These are phyloP conservation scores for Trichonephila clavata DNA, from an alignment of 1,140 invertebrate genomes.

Conservation along the genomic window DNA sequence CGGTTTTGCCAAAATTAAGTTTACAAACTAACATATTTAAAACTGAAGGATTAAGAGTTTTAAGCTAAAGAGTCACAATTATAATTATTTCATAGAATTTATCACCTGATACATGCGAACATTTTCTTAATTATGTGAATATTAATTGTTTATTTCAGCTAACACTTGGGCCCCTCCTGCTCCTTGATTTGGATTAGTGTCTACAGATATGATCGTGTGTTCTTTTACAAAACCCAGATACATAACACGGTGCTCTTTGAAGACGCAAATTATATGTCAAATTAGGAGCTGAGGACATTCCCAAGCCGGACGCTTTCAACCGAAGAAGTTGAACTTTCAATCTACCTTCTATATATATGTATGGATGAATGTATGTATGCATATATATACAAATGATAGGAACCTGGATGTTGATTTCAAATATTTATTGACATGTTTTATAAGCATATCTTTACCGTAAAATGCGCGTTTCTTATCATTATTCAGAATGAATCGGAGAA, in stretches of 20 bases:
- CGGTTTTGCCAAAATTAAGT: too few relatives aligned
- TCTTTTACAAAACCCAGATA: slow-evolving; percentile 49
- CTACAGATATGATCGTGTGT: slow-evolving; percentile 20
- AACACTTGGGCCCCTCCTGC: slow-evolving; percentile 53
- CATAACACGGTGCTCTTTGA: slow-evolving; percentile 65
- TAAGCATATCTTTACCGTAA: slow-evolving; percentile 21
- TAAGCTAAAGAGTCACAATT: too few relatives aligned
- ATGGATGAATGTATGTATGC: not conserved
- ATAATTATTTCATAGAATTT: too few relatives aligned
- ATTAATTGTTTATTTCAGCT: slow-evolving; percentile 29
- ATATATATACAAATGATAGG: not conserved
- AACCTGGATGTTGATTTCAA: not conserved
- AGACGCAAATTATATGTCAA: slow-evolving; percentile 41
- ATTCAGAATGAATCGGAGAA: not conserved
- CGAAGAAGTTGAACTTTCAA: not conserved
- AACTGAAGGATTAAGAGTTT: too few relatives aligned
- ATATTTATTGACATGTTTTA: slow-evolving; percentile 46
- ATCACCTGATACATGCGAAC: too few relatives aligned
- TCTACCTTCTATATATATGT: not conserved
- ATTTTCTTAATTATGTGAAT: too few relatives aligned
- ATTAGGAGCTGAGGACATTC: slow-evolving; percentile 10
- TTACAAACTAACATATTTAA: too few relatives aligned
- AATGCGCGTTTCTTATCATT: slow-evolving; percentile 35
- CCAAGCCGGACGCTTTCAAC: slow-evolving; percentile 2
- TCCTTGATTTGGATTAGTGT: slow-evolving; percentile 47